phyloP scores from a whole-genome alignment of 2,888 invertebrate species.

The Erannis defoliaria region DNA sequence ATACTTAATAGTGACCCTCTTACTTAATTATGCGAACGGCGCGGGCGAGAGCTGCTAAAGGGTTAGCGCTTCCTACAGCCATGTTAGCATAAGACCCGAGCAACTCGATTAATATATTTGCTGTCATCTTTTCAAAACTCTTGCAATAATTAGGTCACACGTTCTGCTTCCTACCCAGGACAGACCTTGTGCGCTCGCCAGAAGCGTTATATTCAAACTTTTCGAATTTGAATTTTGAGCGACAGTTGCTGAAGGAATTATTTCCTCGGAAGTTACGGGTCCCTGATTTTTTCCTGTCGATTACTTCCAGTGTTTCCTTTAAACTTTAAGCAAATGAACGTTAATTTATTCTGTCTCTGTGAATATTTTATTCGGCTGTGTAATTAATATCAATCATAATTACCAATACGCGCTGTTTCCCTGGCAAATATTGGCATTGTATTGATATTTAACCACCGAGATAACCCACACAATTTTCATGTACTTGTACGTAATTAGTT shows the following conservation, averaged over 20 bases:
- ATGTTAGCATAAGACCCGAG: conserved; percentile 69
- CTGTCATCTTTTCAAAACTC: conserved; percentile 63
- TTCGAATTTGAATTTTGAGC: conserved; percentile 35
- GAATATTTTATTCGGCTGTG: conserved; percentile 55
- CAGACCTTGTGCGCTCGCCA: conserved; percentile 43
- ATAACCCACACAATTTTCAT: too few species aligned
- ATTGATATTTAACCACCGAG: too few species aligned
- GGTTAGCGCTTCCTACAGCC: conserved; percentile 62
- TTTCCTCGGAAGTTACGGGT: conserved; percentile 43
- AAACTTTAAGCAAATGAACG: conserved; percentile 64
- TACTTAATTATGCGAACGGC: conserved; percentile 82
- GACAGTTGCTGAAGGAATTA: conserved; percentile 42
- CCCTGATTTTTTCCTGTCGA: conserved; percentile 56
- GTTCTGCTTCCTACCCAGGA: conserved; percentile 47
- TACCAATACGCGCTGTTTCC: conserved; percentile 29
- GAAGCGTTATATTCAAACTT: conserved; percentile 40
- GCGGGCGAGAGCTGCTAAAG: conserved; percentile 59
- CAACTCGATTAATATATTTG: conserved; percentile 78
- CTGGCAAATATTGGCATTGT: neutral
- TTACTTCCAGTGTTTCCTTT: conserved; percentile 58
- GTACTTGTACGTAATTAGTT: too few species aligned
- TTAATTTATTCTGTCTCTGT: conserved; percentile 58
- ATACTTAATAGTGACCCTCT: conserved; percentile 82
- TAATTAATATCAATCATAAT: conserved; percentile 58
- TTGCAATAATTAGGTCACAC: conserved; percentile 61